These are phyloP conservation scores for Silurus lanzhouensis DNA, from an alignment of 2,797 vertebrate genomes.

Conservation along the genomic window DNA sequence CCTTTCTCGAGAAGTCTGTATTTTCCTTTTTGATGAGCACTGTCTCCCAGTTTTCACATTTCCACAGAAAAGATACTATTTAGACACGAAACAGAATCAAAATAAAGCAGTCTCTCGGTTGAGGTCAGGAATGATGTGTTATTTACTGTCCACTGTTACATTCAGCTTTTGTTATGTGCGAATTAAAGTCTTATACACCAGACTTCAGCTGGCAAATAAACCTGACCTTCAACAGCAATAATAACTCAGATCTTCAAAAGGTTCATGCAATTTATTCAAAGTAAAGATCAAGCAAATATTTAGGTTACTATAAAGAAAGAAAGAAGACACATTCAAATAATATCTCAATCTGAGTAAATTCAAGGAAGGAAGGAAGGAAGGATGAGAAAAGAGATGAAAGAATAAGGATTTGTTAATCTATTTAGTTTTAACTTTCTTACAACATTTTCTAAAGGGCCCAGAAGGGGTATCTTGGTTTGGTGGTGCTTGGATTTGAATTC, in stretches of 20 bases:
- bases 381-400: not conserved
- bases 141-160: not conserved
- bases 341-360: too few relatives aligned
- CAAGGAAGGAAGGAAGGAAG: not conserved
- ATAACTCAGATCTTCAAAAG: not conserved
- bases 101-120: not conserved
- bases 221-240: not conserved
- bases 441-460: too few relatives aligned
- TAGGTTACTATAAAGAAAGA: not conserved
- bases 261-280: not conserved
- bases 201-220: not conserved
- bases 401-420: not conserved
- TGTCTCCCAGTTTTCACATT: not conserved
- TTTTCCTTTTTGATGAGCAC: constrained; percentile 1
- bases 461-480: too few relatives aligned
- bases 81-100: not conserved
- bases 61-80: not conserved
- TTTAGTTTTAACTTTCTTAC: too few relatives aligned
- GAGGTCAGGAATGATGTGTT: not conserved
- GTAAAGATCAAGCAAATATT: not conserved
- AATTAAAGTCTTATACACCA: not conserved
- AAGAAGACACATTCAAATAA: not conserved
- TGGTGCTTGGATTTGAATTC: too few relatives aligned
- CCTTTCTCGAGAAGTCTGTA: not conserved
- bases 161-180: not conserved